Percentiles rank a stretch among this genome's conserved stretches.
These are phyloP conservation scores for Catharus minimus DNA, from an alignment of 2,113 vertebrate species.

Conservation along the genomic window DNA sequence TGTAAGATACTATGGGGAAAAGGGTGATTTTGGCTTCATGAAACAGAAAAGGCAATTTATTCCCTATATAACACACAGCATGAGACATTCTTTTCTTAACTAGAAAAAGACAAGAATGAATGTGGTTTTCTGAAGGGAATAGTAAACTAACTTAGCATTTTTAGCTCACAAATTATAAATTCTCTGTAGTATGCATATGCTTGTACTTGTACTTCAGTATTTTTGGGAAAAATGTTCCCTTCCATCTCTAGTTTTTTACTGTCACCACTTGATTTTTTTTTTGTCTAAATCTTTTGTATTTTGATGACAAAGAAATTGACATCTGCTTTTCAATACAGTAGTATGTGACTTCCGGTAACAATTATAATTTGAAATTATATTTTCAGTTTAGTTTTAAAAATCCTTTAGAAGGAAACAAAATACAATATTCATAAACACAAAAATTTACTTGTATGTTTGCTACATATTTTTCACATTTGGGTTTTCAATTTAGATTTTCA, in stretches of 20 bases:
- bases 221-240: not conserved
- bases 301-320: slow-evolving; percentile 2
- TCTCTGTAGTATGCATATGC: not conserved
- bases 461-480: slow-evolving; percentile 64
- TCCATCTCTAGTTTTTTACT: not conserved
- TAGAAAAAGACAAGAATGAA: not conserved
- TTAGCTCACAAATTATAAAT: not conserved
- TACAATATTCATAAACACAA: not conserved
- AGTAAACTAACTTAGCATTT: not conserved
- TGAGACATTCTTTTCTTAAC: not conserved
- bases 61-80: not conserved
- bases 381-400: not conserved
- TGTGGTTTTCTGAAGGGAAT: not conserved
- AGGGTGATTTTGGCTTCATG: not conserved
- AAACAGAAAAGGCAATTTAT: not conserved
- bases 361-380: slow-evolving; percentile 43
- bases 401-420: not conserved
- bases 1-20: not conserved
- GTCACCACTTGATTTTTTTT: not conserved
- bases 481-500: slow-evolving; percentile 65
- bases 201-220: not conserved
- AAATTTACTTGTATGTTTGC: slow-evolving; percentile 21
- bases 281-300: not conserved
- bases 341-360: not conserved
- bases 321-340: slow-evolving; percentile 31